Base-by-base conservation (phyloP, 2,797 vertebrate genomes). In the Ctenosaura bakeri region DNA sequence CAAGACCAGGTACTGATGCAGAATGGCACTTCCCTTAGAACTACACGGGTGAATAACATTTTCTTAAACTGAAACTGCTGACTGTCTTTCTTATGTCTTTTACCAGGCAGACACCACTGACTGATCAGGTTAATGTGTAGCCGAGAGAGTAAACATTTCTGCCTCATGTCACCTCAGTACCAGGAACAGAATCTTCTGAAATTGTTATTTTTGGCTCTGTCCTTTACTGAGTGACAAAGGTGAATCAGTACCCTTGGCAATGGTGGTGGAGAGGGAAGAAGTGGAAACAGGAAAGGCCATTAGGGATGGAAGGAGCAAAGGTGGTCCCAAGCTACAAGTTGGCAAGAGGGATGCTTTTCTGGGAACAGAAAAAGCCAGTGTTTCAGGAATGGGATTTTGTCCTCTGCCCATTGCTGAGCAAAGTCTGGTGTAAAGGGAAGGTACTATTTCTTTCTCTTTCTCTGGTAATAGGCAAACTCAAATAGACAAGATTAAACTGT, bases 141-240 rank as follows among this genome's bases (percentile, higher is more conserved):
- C 92, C 87, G 1, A 0, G 86, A 90, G 89, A 93, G 95, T 56
- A 90, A 95, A 94, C 91, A 92, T 90, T 95, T 95, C 93, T 95
- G 93, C n/a, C 80, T 90, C 20, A 20, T 78, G 88, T 83, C 89
- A 91, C 91, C 91, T 95, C 94, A 87, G 16, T 94, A 82, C 92
- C 3, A 83, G 94, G 95, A 95, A 94, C 92, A 94, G 92, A 87
- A 91, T 79, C 74, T 91, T 64, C 88, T 89, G 90, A 93, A 85
- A 77, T 59, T 90, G 71, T 92, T 91, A 85, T 91, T 94, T 91
- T 90, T 83, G 1, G 32, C 86, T 76, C 81, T 87, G 59, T 66
- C 80, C 62, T 69, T 79, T 88, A 42, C 50, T 71, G 78, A 69
- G 73, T 26, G 86, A 78, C 38, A 90, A 90, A 83, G 80, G 35